Base-by-base conservation (phyloP, 2,888 invertebrate genomes). In the Campoletis raptor region DNA sequence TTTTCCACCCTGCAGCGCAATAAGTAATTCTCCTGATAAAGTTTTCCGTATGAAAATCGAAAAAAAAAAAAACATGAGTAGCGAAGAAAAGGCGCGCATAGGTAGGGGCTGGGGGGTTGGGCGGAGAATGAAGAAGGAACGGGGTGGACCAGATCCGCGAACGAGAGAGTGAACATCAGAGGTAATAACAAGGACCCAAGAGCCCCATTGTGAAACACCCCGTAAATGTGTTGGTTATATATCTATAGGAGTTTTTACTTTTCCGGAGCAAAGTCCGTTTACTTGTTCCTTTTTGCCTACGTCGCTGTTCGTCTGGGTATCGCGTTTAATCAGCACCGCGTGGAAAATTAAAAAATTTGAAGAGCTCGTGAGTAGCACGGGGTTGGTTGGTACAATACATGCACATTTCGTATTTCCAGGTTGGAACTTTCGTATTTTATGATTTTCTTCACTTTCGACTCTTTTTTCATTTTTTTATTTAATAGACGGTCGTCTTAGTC, bases 241-340 rank as follows among this genome's bases (percentile, higher is more conserved):
- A 36, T 36, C 24, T 54, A 54, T 73, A 54, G 30, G 30, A 24
- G 61, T 37, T 40, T 52, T 69, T 21, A 42, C 66, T 81, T 21
- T 30, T 48, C 42, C 48, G 45, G 24, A 61, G 74, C 24, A 57
- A 66, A 61, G 42, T 70, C 45, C 24, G 66, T 30, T 72, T 54
- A 18, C 52, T 64, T 77, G 70, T 30, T 64, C 72, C 36, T 66
- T 48, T 67, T 48, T 52, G 1, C 30, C 36, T 36, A 40, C 80
- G 37, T 66, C 54, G 24, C 24, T 61, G 78, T 36, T 57, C 57
- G 21, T 52, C 69, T 72, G 37, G 12, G 69, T 6, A 77, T 42
- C 80, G 52, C 81, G 87, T 89, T 90, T 90, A 87, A 90, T 90
- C 89, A 90, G 78, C 83, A 79, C 69, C 86, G 74, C 72, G 77